phyloP scores from a whole-genome alignment of 2,797 vertebrate genomes.

The Xyrichtys novacula region DNA sequence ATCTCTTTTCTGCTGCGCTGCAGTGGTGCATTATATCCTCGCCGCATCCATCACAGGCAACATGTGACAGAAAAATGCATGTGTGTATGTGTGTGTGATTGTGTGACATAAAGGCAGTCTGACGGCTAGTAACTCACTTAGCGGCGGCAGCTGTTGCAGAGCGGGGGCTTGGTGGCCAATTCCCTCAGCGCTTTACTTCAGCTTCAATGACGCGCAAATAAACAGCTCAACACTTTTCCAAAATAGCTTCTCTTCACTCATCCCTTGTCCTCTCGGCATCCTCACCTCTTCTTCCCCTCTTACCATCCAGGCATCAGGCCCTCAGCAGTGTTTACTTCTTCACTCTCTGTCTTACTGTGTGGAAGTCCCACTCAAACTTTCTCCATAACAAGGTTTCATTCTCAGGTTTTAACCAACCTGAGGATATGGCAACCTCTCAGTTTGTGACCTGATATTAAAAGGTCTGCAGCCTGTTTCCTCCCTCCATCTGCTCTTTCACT shows the following conservation, averaged over 20 bases:
- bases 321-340: constrained; percentile 19
- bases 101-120: constrained; percentile 99
- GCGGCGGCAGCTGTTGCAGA: constrained; percentile 99
- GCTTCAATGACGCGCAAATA: constrained; percentile 98
- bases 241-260: constrained; percentile 84
- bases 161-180: constrained; percentile 95
- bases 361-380: constrained; percentile 11
- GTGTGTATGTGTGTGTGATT: constrained; percentile 80
- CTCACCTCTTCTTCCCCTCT: constrained; percentile 52
- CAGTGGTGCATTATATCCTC: constrained; percentile 91
- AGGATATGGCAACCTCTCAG: constrained; percentile 12
- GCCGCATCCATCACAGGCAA: constrained; percentile 95
- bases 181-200: constrained; percentile 99
- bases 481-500: neutral
- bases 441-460: constrained; percentile 16
- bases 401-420: neutral
- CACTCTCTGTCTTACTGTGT: neutral
- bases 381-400: neutral
- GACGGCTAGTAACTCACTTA: constrained; percentile 99
- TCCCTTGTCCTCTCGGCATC: constrained; percentile 57
- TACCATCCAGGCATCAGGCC: constrained; percentile 22
- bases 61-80: constrained; percentile 73
- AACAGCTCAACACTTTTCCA: constrained; percentile 94
- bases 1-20: constrained; percentile 87
- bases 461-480: neutral